Conservation (phyloP, 1,140 invertebrate genomes). For the Drosophila azteca region DNA sequence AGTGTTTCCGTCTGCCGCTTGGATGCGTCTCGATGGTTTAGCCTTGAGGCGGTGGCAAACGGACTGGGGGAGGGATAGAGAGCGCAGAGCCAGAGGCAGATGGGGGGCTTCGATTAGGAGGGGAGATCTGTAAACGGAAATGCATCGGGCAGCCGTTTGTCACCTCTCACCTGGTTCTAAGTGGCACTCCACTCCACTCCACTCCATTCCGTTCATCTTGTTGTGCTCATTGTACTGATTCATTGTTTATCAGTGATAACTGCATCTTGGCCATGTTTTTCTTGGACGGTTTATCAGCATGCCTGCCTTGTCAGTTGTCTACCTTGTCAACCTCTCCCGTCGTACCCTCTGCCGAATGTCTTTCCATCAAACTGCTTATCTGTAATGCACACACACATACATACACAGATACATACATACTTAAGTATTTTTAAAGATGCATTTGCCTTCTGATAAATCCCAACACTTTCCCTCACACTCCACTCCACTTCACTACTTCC, state of each 20-base stretch:
- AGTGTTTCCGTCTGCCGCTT: slow-evolving; percentile 7
- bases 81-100: neutral
- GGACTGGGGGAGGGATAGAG: neutral
- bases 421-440: neutral
- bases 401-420: too few species aligned
- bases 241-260: too few species aligned
- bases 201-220: neutral
- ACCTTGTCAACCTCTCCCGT: slow-evolving; percentile 27
- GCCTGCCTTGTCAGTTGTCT: slow-evolving; percentile 36
- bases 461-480: neutral
- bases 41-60: slow-evolving; percentile 21
- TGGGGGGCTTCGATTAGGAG: slow-evolving; percentile 38
- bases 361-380: slow-evolving; percentile 37
- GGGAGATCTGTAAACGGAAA: slow-evolving; percentile 35
- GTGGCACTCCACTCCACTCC: neutral
- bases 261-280: slow-evolving; percentile 45
- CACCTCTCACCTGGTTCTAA: slow-evolving; percentile 34
- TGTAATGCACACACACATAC: neutral
- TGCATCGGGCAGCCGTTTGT: slow-evolving; percentile 46
- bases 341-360: neutral
- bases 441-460: slow-evolving; percentile 21
- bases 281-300: slow-evolving; percentile 14
- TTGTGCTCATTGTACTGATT: too few species aligned
- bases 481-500: neutral
- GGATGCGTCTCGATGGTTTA: slow-evolving; percentile 36